Percentiles rank a stretch among this genome's conserved stretches.
phyloP scores from a whole-genome alignment of 2,797 vertebrate species.

The Nyctalus aviator region DNA sequence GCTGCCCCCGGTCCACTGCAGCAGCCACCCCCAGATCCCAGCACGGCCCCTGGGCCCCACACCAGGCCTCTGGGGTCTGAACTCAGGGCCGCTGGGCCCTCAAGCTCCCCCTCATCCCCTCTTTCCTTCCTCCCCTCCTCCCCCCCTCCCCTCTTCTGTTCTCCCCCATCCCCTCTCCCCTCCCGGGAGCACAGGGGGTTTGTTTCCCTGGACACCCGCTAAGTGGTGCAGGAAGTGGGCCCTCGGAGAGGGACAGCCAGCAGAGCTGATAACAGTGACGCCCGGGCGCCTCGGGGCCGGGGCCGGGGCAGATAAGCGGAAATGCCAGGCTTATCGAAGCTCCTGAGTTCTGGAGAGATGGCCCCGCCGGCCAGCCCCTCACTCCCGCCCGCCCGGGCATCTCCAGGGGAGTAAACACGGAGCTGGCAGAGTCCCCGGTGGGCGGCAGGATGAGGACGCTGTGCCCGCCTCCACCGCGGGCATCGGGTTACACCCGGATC shows the following conservation, averaged over 20 bases:
- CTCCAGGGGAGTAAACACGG: slow-evolving; percentile 63
- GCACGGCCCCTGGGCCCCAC: background rate
- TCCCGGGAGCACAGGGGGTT: background rate
- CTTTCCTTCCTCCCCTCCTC: no score
- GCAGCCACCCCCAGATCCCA: background rate
- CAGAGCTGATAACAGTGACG: slow-evolving; percentile 85
- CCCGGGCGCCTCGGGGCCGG: slow-evolving; percentile 80
- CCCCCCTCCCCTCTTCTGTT: no score
- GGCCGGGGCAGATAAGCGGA: slow-evolving; percentile 87
- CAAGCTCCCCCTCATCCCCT: slow-evolving; percentile 37
- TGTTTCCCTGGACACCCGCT: slow-evolving; percentile 85
- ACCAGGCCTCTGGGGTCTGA: background rate
- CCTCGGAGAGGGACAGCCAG: slow-evolving; percentile 77
- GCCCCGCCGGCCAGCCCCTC: slow-evolving; percentile 63
- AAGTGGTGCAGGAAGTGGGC: slow-evolving; percentile 90
- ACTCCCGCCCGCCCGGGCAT: slow-evolving; percentile 58
- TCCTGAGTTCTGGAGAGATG: slow-evolving; percentile 79
- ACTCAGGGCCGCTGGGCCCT: background rate
- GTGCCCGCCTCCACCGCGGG: slow-evolving; percentile 84
- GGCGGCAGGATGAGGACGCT: slow-evolving; percentile 87
- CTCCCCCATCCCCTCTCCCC: background rate
- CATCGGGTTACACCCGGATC: slow-evolving; percentile 89
- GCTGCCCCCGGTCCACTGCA: background rate
- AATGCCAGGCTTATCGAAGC: slow-evolving; percentile 86
- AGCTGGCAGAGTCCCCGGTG: background rate